phyloP scores from a whole-genome alignment of 2,888 invertebrate genomes.

The Eristalis intricaria region DNA sequence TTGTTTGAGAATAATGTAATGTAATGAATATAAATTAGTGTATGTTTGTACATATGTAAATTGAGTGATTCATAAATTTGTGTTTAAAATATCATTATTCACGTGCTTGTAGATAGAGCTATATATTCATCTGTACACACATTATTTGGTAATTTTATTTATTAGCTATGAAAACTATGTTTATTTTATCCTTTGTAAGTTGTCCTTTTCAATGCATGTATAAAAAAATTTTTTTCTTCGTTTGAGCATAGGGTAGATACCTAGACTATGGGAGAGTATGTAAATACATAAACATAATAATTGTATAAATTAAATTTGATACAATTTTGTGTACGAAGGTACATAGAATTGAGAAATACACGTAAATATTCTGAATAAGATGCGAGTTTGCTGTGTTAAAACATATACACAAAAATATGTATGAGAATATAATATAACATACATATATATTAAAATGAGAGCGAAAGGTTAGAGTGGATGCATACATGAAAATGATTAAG shows the following conservation, averaged over 20 bases:
- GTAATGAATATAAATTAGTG: neutral
- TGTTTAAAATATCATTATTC: neutral
- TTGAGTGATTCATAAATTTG: neutral
- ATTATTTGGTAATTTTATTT: constrained; percentile 58
- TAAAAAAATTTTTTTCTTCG: neutral
- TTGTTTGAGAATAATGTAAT: constrained; percentile 13
- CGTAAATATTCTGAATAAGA: constrained; percentile 51
- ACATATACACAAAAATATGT: neutral
- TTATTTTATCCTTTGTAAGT: constrained; percentile 31
- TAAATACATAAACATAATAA: neutral
- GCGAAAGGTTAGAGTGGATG: neutral
- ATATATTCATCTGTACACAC: constrained; percentile 34
- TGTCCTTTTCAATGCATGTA: constrained; percentile 26
- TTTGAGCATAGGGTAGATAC: constrained; percentile 8
- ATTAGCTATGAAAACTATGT: constrained; percentile 44
- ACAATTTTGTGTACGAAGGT: neutral
- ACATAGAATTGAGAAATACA: neutral
- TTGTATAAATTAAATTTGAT: neutral
- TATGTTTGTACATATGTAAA: neutral
- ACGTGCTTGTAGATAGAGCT: constrained; percentile 36
- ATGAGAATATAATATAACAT: neutral
- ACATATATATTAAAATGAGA: constrained; percentile 11
- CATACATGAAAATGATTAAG: neutral
- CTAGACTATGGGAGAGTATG: neutral
- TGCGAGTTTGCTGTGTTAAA: constrained; percentile 68